Evolutionary conservation across 1,140 invertebrate species (phyloP).

Genomic region (Hydropsyche tenuis): DNA sequence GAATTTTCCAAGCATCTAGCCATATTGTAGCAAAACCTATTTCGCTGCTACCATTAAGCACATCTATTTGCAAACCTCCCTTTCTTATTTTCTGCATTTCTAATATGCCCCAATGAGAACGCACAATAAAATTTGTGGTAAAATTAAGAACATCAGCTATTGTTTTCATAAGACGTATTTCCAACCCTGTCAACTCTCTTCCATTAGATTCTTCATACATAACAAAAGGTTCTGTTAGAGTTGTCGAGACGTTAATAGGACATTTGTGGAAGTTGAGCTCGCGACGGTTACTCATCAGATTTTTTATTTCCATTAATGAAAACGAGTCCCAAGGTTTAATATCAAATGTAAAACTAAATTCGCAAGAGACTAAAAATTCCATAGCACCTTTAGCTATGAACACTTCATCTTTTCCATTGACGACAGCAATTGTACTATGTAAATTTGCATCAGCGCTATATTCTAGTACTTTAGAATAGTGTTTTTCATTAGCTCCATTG

Average conservation of each 20-base stretch:
- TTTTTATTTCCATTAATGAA: background rate
- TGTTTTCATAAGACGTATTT: background rate
- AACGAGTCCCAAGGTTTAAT: background rate
- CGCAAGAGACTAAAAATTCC: background rate
- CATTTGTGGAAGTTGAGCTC: background rate
- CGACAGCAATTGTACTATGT: background rate
- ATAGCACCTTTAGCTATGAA: background rate
- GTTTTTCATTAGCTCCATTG: background rate
- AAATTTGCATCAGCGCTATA: background rate
- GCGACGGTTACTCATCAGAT: background rate
- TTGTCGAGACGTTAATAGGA: conserved; percentile 4
- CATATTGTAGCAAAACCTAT: conserved; percentile 4
- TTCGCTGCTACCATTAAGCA: background rate
- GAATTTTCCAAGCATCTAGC: background rate
- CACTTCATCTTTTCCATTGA: background rate
- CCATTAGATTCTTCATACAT: background rate
- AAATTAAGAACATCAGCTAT: conserved; percentile 2
- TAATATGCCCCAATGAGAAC: background rate
- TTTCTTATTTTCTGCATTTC: background rate
- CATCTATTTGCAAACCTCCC: background rate
- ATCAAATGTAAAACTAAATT: background rate
- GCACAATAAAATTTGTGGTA: conserved; percentile 1
- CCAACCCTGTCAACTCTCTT: background rate
- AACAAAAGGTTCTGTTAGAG: background rate
- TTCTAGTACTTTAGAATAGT: background rate